phyloP scores from a whole-genome alignment of 1,140 invertebrate species.

The Pissodes strobi region DNA sequence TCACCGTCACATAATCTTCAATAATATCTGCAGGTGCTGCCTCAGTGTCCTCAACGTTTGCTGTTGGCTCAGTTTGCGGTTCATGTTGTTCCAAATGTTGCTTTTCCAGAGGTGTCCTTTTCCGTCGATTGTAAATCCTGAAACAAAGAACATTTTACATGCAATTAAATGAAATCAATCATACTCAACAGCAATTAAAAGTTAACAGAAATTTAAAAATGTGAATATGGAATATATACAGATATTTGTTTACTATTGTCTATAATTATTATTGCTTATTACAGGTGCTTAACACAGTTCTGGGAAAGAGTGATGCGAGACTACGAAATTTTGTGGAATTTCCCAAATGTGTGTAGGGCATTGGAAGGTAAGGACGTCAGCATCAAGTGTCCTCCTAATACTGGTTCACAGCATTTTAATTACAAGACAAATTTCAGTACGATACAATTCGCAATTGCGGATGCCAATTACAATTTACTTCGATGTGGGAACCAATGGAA shows the following conservation, averaged over 20 bases:
- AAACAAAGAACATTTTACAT: constrained; percentile 8
- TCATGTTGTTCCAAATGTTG: not conserved
- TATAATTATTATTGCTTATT: constrained; percentile 20
- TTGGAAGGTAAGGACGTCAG: constrained; percentile 54
- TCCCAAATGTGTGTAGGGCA: constrained; percentile 56
- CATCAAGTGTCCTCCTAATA: constrained; percentile 42
- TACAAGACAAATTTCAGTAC: too few species aligned
- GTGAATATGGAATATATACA: constrained; percentile 18
- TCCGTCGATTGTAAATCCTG: not conserved
- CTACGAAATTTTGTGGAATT: constrained; percentile 47
- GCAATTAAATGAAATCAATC: constrained; percentile 9
- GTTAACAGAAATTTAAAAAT: constrained; percentile 17
- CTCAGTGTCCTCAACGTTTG: constrained; percentile 7
- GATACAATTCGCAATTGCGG: constrained; percentile 50
- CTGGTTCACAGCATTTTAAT: constrained; percentile 53
- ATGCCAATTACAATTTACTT: constrained; percentile 55
- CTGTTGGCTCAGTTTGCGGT: constrained; percentile 1
- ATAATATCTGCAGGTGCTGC: not conserved
- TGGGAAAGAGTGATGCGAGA: not conserved
- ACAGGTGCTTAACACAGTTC: constrained; percentile 16
- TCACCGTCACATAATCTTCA: too few species aligned
- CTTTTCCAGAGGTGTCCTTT: not conserved
- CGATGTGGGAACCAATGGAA: too few species aligned
- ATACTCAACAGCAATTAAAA: too few species aligned
- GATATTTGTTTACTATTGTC: constrained; percentile 11